These are phyloP conservation scores for Drosophila ogumai DNA, from an alignment of 1,140 invertebrate genomes.

Conservation along the genomic window DNA sequence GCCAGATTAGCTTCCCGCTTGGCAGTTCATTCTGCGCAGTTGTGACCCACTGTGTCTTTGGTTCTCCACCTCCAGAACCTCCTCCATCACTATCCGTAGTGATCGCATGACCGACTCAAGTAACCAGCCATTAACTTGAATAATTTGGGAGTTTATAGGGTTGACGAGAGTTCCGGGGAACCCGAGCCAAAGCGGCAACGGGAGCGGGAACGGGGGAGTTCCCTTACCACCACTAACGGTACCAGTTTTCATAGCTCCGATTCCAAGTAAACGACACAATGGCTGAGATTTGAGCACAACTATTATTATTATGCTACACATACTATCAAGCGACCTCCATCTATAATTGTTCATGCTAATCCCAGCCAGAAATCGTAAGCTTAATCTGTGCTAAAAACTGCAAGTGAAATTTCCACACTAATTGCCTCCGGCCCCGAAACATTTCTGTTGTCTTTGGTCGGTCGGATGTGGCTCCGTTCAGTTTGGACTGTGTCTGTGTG, in stretches of 20 bases:
- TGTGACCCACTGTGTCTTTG: constrained; percentile 47
- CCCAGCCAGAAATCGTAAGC: constrained; percentile 62
- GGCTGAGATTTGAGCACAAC: constrained; percentile 20
- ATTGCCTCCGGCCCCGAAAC: constrained; percentile 69
- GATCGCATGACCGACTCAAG: constrained; percentile 57
- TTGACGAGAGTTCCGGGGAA: background rate
- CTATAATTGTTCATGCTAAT: constrained; percentile 78
- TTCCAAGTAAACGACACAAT: constrained; percentile 48
- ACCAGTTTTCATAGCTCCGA: constrained; percentile 33
- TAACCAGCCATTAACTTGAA: constrained; percentile 55
- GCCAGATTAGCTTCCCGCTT: constrained; percentile 52
- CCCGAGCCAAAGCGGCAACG: background rate
- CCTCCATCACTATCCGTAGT: constrained; percentile 16
- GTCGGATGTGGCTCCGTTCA: constrained; percentile 43
- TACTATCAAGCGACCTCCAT: constrained; percentile 74
- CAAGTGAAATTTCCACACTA: constrained; percentile 81
- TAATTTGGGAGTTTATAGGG: constrained; percentile 35
- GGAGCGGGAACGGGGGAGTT: constrained; percentile 7
- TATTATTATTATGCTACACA: constrained; percentile 26
- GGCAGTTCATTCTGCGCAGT: constrained; percentile 63
- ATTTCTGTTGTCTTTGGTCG: constrained; percentile 59
- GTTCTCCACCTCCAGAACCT: constrained; percentile 13
- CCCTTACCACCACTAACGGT: constrained; percentile 53
- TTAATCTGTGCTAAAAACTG: constrained; percentile 71
- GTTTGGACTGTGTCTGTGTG: background rate